phyloP scores from a whole-genome alignment of 2,797 vertebrate species.

The Typhlichthys eigenmanni region DNA sequence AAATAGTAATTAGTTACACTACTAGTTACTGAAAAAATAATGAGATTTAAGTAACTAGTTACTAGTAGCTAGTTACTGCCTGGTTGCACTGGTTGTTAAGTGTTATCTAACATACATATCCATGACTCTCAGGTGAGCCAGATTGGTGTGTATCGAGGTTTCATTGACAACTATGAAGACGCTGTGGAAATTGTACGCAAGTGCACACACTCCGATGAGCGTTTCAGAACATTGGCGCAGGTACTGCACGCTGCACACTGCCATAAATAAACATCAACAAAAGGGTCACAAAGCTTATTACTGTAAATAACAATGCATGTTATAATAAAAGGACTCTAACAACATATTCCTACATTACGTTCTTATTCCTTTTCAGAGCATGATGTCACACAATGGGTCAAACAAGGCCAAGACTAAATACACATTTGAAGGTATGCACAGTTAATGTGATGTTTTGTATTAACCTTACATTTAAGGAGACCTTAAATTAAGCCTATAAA shows the following conservation, averaged over 20 bases:
- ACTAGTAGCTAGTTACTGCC: neutral
- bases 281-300: too few relatives aligned
- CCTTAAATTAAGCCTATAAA: neutral
- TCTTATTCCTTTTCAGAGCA: constrained; percentile 61
- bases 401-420: constrained; percentile 66
- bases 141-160: constrained; percentile 75
- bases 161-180: constrained; percentile 77
- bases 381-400: constrained; percentile 66
- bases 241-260: constrained; percentile 35
- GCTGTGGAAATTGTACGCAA: constrained; percentile 71
- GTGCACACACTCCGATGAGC: constrained; percentile 65
- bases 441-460: neutral
- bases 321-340: too few relatives aligned
- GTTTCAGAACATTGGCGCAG: constrained; percentile 76
- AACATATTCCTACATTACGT: neutral
- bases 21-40: too few relatives aligned
- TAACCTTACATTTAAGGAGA: neutral
- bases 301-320: neutral
- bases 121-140: constrained; percentile 69
- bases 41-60: too few relatives aligned
- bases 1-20: too few relatives aligned
- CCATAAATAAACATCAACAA: neutral
- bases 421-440: constrained; percentile 73
- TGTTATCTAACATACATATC: neutral
- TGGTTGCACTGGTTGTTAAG: neutral